These are phyloP conservation scores for Hyposmocoma kahamanoa DNA, from an alignment of 1,140 invertebrate species.

Conservation along the genomic window DNA sequence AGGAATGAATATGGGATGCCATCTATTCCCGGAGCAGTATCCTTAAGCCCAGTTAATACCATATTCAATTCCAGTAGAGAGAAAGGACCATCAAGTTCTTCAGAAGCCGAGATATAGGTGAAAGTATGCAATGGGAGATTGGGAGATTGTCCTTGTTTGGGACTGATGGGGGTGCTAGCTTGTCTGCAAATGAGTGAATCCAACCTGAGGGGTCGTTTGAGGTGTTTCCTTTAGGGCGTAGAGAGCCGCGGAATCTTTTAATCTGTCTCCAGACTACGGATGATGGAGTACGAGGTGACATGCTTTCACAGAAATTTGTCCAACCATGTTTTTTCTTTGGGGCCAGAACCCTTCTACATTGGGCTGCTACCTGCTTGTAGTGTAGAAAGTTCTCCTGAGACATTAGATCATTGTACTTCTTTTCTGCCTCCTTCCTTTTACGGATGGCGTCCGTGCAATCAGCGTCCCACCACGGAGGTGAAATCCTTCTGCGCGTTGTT, in stretches of 20 bases:
- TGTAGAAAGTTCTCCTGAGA: constrained; percentile 7
- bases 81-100: no score
- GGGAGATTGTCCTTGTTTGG: no score
- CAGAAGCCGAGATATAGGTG: constrained; percentile 8
- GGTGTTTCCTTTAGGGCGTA: no score
- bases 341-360: constrained; percentile 12
- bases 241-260: constrained; percentile 14
- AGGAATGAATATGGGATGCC: constrained; percentile 18
- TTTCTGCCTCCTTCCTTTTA: constrained; percentile 8
- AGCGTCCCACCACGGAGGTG: constrained; percentile 20
- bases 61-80: no score
- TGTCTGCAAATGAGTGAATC: no score
- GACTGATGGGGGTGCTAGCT: no score
- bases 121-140: no score
- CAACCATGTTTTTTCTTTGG: constrained; percentile 23
- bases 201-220: no score
- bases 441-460: constrained; percentile 13
- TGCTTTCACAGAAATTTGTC: constrained; percentile 16
- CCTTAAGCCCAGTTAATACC: no score
- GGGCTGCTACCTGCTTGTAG: constrained; percentile 6
- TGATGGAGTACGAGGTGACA: constrained; percentile 14
- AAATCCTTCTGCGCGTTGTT: not conserved
- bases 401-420: no score
- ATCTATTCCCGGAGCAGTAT: constrained; percentile 10
- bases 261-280: constrained; percentile 21